A percentile compares a stretch with the other conserved stretches of the same genome.
Evolutionary conservation across 2,113 vertebrate genomes (phyloP).

Genomic region (Diadophis punctatus): DNA sequence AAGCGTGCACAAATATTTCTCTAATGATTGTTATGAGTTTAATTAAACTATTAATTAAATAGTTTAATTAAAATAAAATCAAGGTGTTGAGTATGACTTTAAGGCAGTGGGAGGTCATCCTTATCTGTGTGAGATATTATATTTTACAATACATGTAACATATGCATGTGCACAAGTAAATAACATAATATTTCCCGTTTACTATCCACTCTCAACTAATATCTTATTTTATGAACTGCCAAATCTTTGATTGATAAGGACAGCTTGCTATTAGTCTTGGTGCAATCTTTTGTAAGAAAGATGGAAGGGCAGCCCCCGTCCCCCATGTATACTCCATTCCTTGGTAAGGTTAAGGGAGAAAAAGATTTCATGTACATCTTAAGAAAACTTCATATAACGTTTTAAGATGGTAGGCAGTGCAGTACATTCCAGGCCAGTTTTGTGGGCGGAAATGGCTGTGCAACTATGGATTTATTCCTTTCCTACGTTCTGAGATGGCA

Average conservation of each 20-base stretch:
- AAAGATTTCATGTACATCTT: slow-evolving; percentile 2
- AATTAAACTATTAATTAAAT: background rate
- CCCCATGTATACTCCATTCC: background rate
- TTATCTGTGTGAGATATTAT: slow-evolving; percentile 1
- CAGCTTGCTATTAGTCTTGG: slow-evolving; percentile 31
- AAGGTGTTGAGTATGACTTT: background rate
- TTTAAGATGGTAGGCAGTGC: slow-evolving; percentile 14
- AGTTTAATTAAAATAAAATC: background rate
- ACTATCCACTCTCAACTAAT: slow-evolving; percentile 38
- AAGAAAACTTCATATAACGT: slow-evolving; percentile 31
- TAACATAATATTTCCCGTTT: slow-evolving; percentile 19
- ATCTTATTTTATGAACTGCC: slow-evolving; percentile 52
- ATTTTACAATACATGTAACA: background rate
- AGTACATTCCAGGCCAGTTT: slow-evolving; percentile 20
- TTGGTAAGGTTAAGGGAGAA: background rate
- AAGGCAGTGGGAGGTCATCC: background rate
- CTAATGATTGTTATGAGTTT: fast-evolving
- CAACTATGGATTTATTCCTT: slow-evolving; percentile 2
- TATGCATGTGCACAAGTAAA: slow-evolving; percentile 21
- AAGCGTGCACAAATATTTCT: background rate
- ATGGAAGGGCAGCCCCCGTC: background rate
- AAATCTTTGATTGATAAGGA: slow-evolving; percentile 41
- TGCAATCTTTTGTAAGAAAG: background rate
- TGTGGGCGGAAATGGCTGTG: slow-evolving; percentile 33
- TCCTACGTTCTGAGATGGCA: background rate